Percentiles rank a stretch among this genome's conserved stretches.
phyloP scores from a whole-genome alignment of 2,888 invertebrate genomes.

The Tipula lateralis region DNA sequence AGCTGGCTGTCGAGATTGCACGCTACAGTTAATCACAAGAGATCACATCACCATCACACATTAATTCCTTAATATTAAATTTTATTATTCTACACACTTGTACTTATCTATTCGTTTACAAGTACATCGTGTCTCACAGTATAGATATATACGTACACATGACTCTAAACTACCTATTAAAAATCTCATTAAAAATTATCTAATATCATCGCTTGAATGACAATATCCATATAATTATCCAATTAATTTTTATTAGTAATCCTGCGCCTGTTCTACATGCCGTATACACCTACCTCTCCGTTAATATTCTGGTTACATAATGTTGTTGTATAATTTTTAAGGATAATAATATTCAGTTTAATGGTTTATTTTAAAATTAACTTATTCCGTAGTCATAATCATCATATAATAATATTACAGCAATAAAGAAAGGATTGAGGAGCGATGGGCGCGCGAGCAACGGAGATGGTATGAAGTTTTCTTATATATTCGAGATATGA shows the following conservation, averaged over 20 bases:
- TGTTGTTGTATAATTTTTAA: not conserved
- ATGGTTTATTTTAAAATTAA: not conserved
- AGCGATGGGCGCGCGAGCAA: not conserved
- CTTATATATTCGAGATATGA: not conserved
- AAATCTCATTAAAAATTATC: not conserved
- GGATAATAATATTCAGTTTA: conserved; percentile 8
- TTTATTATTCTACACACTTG: not conserved
- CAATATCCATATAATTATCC: conserved; percentile 11
- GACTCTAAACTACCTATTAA: not conserved
- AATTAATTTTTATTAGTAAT: not conserved
- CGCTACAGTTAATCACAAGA: too few relatives aligned
- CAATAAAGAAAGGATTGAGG: not conserved
- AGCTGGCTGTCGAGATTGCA: too few relatives aligned
- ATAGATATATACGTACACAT: not conserved
- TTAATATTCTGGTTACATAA: not conserved
- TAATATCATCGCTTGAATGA: conserved; percentile 1
- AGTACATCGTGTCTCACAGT: too few relatives aligned
- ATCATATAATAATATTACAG: not conserved
- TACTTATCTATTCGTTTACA: not conserved
- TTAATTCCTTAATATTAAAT: too few relatives aligned
- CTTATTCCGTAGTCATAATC: not conserved
- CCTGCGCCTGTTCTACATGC: not conserved
- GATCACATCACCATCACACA: too few relatives aligned
- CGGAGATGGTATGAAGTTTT: not conserved
- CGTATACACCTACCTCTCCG: not conserved